Conservation (phyloP, 2,888 invertebrate genomes). For the Incurvaria masculella region DNA sequence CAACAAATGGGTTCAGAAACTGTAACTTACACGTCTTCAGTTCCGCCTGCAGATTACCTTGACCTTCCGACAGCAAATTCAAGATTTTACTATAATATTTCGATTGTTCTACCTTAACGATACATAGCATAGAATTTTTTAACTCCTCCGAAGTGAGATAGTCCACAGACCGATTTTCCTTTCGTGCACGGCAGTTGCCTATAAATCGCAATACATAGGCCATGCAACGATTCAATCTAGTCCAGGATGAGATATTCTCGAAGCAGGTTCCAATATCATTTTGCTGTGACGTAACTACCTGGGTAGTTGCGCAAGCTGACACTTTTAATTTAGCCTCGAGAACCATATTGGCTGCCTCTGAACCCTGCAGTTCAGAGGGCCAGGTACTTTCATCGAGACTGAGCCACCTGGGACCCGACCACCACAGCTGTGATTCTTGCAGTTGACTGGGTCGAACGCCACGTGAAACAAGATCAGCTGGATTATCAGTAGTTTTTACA, state of each 20-base stretch:
- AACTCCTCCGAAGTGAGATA: not conserved
- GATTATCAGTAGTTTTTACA: constrained; percentile 9
- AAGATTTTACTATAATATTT: not conserved
- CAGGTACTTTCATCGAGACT: not conserved
- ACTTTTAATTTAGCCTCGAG: not conserved
- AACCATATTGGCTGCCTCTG: not conserved
- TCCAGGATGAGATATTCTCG: constrained; percentile 7
- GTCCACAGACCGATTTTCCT: not conserved
- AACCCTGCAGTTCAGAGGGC: not conserved
- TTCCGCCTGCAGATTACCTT: not conserved
- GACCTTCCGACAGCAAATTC: not conserved
- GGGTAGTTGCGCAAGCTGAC: not conserved
- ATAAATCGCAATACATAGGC: constrained; percentile 8
- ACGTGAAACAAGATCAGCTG: constrained; percentile 11
- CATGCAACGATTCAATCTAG: constrained; percentile 8
- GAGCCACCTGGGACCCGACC: constrained; percentile 3
- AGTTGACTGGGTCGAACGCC: constrained; percentile 1
- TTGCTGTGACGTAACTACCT: not conserved
- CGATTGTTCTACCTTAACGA: not conserved
- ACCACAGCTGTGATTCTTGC: not conserved
- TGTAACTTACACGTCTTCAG: constrained; percentile 1
- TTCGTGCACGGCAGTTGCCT: not conserved
- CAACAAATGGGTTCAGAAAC: constrained; percentile 2
- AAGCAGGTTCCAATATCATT: not conserved
- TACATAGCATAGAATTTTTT: not conserved